A percentile compares a stretch with the other conserved stretches of the same genome.
These are phyloP conservation scores for Avahi laniger DNA, from an alignment of 2,797 vertebrate species.

Conservation along the genomic window DNA sequence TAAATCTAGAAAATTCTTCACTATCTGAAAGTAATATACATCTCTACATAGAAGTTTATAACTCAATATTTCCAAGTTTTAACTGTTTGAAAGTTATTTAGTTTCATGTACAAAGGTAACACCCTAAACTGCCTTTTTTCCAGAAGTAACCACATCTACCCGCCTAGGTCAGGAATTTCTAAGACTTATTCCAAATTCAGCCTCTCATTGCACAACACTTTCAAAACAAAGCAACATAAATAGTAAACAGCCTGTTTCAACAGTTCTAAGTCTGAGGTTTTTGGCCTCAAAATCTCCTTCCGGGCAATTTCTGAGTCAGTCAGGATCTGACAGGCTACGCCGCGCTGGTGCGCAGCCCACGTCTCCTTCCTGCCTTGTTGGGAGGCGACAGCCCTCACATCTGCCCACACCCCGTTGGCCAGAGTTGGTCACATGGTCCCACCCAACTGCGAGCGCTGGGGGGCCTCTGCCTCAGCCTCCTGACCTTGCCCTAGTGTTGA, in stretches of 20 bases:
- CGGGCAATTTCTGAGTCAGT: neutral
- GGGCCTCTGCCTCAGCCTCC: neutral
- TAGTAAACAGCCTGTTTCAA: neutral
- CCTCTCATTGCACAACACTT: neutral
- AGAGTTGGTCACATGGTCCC: neutral
- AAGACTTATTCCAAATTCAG: neutral
- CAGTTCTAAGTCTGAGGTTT: neutral
- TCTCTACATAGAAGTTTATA: neutral
- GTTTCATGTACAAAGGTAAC: neutral
- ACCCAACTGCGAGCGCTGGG: too few relatives aligned
- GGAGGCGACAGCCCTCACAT: neutral
- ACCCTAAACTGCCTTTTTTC: neutral
- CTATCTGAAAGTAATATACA: neutral
- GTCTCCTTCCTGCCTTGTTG: neutral
- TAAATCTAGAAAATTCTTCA: conserved; percentile 3
- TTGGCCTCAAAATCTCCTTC: neutral
- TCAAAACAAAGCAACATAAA: neutral
- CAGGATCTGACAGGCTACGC: neutral
- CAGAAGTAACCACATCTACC: neutral
- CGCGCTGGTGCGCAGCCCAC: neutral
- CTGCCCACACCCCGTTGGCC: neutral
- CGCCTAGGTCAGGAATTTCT: neutral
- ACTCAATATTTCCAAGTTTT: neutral
- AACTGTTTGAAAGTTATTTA: neutral
- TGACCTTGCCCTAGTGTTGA: too few relatives aligned